Evolutionary conservation across 2,113 vertebrate species (phyloP).

Genomic region (Notiomystis cincta): DNA sequence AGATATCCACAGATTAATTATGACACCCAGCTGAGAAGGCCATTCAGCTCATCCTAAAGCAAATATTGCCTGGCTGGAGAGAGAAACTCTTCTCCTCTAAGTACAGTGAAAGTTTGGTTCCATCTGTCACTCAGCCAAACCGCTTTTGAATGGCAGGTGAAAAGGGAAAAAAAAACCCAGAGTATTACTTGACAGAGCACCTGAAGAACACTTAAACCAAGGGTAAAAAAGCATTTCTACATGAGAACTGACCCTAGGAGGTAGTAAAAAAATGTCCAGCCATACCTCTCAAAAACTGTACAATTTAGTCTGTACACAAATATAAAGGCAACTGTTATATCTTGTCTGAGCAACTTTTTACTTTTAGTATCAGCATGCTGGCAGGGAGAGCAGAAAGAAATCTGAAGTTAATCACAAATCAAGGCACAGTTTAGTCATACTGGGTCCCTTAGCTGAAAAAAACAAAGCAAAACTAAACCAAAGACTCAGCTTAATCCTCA

Average conservation of each 20-base stretch:
- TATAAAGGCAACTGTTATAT: background rate
- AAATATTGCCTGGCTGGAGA: background rate
- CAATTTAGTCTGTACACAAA: background rate
- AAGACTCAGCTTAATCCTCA: background rate
- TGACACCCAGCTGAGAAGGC: background rate
- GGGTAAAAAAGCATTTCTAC: background rate
- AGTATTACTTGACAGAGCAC: background rate
- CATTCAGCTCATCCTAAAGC: background rate
- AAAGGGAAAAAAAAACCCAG: accelerated
- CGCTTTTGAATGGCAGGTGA: background rate
- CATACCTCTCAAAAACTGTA: background rate
- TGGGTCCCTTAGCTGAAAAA: background rate
- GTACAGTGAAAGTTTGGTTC: background rate
- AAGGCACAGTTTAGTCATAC: background rate
- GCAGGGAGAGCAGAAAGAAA: background rate
- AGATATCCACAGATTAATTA: background rate
- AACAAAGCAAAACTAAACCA: background rate
- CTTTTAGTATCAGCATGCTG: background rate
- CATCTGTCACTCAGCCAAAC: background rate
- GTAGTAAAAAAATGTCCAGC: background rate
- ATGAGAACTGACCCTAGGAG: background rate
- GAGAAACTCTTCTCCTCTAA: background rate
- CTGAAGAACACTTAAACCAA: background rate
- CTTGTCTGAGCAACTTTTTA: background rate
- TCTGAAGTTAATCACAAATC: background rate